A percentile compares a stretch with the other conserved stretches of the same genome.
These are phyloP conservation scores for Cyprinella venusta DNA, from an alignment of 2,797 vertebrate species.

Conservation along the genomic window DNA sequence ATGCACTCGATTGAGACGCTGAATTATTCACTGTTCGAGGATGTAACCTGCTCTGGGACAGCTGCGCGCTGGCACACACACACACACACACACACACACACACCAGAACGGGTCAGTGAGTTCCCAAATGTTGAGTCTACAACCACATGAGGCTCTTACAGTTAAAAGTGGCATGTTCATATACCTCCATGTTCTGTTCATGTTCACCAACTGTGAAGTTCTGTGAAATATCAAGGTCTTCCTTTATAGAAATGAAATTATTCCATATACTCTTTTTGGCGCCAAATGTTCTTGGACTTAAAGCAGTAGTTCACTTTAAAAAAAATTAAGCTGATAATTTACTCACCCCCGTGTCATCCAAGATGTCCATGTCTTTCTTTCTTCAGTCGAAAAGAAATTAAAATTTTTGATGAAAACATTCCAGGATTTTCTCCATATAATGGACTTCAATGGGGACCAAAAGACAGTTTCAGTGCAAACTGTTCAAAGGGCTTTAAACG, in stretches of 20 bases:
- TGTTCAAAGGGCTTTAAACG: too few relatives aligned
- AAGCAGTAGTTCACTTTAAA: too few relatives aligned
- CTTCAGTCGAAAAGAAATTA: too few relatives aligned
- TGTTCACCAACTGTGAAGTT: constrained; percentile 16
- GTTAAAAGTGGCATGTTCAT: constrained; percentile 11
- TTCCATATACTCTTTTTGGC: neutral
- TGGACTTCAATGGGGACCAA: too few relatives aligned
- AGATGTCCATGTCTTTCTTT: too few relatives aligned
- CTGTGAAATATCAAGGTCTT: neutral
- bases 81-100: constrained; percentile 7
- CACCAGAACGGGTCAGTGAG: constrained; percentile 41
- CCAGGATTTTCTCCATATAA: too few relatives aligned
- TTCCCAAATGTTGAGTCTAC: constrained; percentile 41
- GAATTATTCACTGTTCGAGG: constrained; percentile 55
- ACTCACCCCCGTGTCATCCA: too few relatives aligned
- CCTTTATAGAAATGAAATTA: too few relatives aligned
- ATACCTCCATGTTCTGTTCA: neutral
- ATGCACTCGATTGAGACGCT: constrained; percentile 45
- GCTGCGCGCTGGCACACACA: constrained; percentile 39
- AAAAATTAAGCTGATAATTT: too few relatives aligned
- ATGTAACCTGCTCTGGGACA: constrained; percentile 49
- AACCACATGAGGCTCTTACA: constrained; percentile 23
- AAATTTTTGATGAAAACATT: too few relatives aligned
- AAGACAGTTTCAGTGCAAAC: too few relatives aligned
- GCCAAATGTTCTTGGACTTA: neutral